Base-by-base conservation (phyloP, 2,888 invertebrate genomes). In the Aelia acuminata region DNA sequence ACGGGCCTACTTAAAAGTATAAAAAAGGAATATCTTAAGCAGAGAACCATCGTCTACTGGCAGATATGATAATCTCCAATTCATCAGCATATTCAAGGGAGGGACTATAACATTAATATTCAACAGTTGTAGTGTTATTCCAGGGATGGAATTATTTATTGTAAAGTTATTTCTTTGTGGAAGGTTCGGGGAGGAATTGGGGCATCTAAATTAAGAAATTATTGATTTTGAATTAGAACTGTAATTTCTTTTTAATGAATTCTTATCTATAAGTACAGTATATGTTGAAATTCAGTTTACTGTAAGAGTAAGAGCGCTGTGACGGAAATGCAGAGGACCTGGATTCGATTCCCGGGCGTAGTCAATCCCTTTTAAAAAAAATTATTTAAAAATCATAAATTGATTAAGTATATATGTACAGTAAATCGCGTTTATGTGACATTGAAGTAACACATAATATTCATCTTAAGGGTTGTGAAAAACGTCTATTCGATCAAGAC, bases 41-140 rank as follows among this genome's bases (percentile, higher is more conserved):
- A 31, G 63, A 70, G 13, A 18, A 35, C 26, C 63, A n/a, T n/a
- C n/a, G n/a, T n/a, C 63, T 31, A 35, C 63, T 70, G 63, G 63
- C 63, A 70, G 63, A 70, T 70, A 70, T 70, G 63, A 70, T 70
- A 70, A 70, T 70, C 63, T 70, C 18, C 63, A 70, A 70, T 70
- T 70, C 63, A 70, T 70, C 63, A 70, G 31, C 63, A 70, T 70
- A 70, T 70, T 70, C 63, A 70, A 1, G 5, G 10, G 43, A n/a
- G 43, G 35, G 63, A 35, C 31, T 35, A 70, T 70, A 31, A 35
- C 63, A 70, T 70, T 70, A 70, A 70, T 70, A 70, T 70, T 31
- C 63, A 70, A 70, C 63, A 70, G 63, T 70, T 70, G 63, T 70
- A 70, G 63, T 70, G 63, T 70, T 70, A 70, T 70, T 70, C 63